Conservation (phyloP, 1,140 invertebrate genomes). For the Macrotrachela quadricornifera region DNA sequence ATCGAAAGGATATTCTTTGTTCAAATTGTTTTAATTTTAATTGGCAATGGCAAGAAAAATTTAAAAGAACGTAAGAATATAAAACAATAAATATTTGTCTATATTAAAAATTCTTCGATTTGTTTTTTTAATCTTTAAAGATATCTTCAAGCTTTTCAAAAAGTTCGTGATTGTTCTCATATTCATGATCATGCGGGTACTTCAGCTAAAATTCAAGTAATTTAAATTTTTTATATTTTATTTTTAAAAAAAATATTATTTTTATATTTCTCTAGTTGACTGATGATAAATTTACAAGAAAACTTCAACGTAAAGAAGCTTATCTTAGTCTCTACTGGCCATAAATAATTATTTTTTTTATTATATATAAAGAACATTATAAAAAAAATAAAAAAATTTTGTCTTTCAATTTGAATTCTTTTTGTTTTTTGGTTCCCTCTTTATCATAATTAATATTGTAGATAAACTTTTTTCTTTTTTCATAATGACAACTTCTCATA, state of each 20-base stretch:
- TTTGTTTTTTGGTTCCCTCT: too few relatives aligned
- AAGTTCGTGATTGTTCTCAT: constrained; percentile 3
- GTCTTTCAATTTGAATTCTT: too few relatives aligned
- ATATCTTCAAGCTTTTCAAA: constrained; percentile 5
- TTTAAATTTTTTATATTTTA: not conserved
- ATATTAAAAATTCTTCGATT: not conserved
- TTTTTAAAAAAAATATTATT: not conserved
- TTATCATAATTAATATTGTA: too few relatives aligned
- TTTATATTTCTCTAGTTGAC: not conserved
- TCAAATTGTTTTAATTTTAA: constrained; percentile 5
- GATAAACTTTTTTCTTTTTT: too few relatives aligned
- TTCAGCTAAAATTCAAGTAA: constrained; percentile 5
- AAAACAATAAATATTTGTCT: too few relatives aligned
- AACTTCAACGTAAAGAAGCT: constrained; percentile 9
- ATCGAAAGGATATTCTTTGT: not conserved
- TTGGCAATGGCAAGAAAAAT: constrained; percentile 9
- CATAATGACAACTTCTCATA: too few relatives aligned
- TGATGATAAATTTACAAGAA: constrained; percentile 3
- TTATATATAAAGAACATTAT: not conserved
- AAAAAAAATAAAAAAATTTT: not conserved
- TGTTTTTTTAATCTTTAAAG: not conserved
- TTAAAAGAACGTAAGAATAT: constrained; percentile 1
- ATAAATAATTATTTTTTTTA: not conserved
- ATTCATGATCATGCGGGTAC: constrained; percentile 7
- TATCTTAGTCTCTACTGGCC: constrained; percentile 8